Evolutionary conservation across 1,140 invertebrate genomes (phyloP).

Genomic region (Leptoteleia sp.): DNA sequence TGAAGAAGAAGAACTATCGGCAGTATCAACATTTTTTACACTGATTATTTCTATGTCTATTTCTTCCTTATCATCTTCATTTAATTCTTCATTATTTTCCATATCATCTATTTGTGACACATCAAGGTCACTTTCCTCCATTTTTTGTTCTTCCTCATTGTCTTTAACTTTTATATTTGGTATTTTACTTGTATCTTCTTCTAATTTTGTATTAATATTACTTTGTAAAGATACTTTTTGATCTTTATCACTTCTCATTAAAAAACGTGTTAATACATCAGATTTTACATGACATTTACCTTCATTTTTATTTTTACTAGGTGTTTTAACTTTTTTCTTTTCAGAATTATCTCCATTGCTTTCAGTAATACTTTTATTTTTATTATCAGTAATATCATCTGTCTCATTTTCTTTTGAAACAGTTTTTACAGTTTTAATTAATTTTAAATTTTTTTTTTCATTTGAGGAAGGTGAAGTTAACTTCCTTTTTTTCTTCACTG

Average conservation of each 20-base stretch:
- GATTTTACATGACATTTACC: slow-evolving; percentile 60
- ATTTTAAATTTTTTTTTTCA: slow-evolving; percentile 70
- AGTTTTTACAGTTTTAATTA: slow-evolving; percentile 67
- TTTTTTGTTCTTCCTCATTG: background rate
- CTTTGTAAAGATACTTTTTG: slow-evolving; percentile 39
- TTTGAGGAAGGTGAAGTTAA: slow-evolving; percentile 63
- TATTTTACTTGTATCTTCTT: background rate
- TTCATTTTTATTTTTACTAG: slow-evolving; percentile 61
- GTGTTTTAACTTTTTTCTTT: slow-evolving; percentile 39
- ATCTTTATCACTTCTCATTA: slow-evolving; percentile 67
- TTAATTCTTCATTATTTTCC: background rate
- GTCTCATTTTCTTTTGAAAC: slow-evolving; percentile 69
- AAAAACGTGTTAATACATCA: slow-evolving; percentile 70
- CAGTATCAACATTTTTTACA: slow-evolving; percentile 37
- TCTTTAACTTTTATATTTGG: slow-evolving; percentile 81
- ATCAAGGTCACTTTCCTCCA: slow-evolving; percentile 49
- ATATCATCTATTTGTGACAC: background rate
- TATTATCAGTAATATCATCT: slow-evolving; percentile 12
- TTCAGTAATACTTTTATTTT: slow-evolving; percentile 9
- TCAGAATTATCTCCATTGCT: slow-evolving; percentile 37
- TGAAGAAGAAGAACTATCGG: slow-evolving; percentile 15
- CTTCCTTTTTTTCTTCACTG: slow-evolving; percentile 76
- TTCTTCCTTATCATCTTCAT: slow-evolving; percentile 7
- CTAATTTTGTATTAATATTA: slow-evolving; percentile 74
- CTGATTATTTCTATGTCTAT: slow-evolving; percentile 11